Evolutionary conservation across 1,140 invertebrate genomes (phyloP), one percentile per base, ranked within the genome.

Genomic region (Druon quercuslanigerum): DNA sequence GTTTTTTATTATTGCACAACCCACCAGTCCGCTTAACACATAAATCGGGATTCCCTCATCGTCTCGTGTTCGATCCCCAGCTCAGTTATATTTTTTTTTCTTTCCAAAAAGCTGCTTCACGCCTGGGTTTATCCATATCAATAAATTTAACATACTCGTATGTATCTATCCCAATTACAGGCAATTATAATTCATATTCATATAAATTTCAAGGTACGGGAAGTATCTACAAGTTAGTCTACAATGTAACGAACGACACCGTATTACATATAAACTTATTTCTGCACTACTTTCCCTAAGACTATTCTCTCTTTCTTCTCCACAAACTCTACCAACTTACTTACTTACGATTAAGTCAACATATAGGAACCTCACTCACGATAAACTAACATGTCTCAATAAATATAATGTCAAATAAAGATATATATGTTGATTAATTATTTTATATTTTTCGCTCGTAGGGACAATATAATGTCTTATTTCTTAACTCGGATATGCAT

Each of bases 151-250:
- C 50, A 16, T 73, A 83, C 71, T 82, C 87, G 82, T 73, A 56
- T 51, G 60, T 66, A 66, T 66, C 16, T 66, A 66, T 66, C 25
- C 60, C 60, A 66, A 33, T 66, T 66, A 66, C 60, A 66, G 60
- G 60, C 60, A 40, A 40, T 33, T 66, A 66, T 88, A 88, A 80
- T 74, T 87, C 83, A 88, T 88, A 89, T 74, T 87, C 83, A 88
- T 88, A 89, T 84, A 88, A 87, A 88, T 87, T 87, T 87, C 80
- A 88, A 89, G 86, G 87, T 89, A 88, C 87, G 84, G 84, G 86
- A 87, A 86, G 86, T 89, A 89, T 88, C 88, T 89, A 89, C 86
- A 89, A 84, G 79, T 88, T 84, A 80, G 57, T 77, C 83, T 86
- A 87, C 82, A 80, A 82, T 80, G 82, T 79, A 74, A 57, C 71